Percentiles rank a stretch among this genome's conserved stretches.
Conservation (phyloP, 2,888 invertebrate species). For the Eurytoma californica region DNA sequence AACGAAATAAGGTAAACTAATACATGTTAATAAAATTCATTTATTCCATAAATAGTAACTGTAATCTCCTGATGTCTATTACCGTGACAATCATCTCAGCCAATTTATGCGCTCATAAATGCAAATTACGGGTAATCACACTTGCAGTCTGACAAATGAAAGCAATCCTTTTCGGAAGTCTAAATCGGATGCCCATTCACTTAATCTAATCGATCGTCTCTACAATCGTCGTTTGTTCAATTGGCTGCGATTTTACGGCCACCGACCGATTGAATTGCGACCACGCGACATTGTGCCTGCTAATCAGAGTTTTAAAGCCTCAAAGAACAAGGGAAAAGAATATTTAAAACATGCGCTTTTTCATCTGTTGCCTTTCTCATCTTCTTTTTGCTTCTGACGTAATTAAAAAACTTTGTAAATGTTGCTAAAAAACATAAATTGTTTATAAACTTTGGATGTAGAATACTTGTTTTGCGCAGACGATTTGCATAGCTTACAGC, state of each 20-base stretch:
- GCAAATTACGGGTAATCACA: constrained; percentile 26
- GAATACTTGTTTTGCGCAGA: no score
- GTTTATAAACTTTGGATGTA: no score
- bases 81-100: constrained; percentile 63
- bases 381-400: no score
- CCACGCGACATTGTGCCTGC: constrained; percentile 1
- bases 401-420: no score
- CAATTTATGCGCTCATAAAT: constrained; percentile 61
- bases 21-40: constrained; percentile 67
- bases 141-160: constrained; percentile 12
- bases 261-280: constrained; percentile 9
- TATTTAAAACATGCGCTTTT: background rate
- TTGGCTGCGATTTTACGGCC: constrained; percentile 15
- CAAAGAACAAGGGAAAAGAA: constrained; percentile 7
- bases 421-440: no score
- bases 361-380: no score
- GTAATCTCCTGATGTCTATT: constrained; percentile 46
- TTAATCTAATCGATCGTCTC: constrained; percentile 15
- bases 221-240: constrained; percentile 10
- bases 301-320: background rate
- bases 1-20: background rate
- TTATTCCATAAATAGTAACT: constrained; percentile 61
- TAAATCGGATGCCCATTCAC: background rate
- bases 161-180: constrained; percentile 8
- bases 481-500: no score